Base-by-base conservation (phyloP, 2,113 vertebrate genomes). In the Orycteropus afer region DNA sequence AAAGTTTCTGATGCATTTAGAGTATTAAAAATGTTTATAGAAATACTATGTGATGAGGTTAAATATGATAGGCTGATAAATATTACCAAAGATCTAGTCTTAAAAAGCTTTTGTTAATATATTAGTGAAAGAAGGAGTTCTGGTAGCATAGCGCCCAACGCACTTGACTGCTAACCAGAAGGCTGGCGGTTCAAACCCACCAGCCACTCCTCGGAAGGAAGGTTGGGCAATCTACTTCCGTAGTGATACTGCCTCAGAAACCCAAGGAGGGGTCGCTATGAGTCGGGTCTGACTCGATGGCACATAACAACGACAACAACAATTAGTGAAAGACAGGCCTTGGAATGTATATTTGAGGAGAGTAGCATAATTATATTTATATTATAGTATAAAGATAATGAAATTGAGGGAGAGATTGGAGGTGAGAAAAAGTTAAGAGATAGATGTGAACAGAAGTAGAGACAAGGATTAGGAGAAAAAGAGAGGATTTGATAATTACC, bases 31-130 rank as follows among this genome's bases (percentile, higher is more conserved):
- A 32, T 85, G 14, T 61, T 65, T 76, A 86, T 22, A 55, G 42
- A 82, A 76, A 7, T 78, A 45, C 32, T 90, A 47, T 40, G 78
- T 57, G 25, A 37, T 67, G 25, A 78, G 27, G 25, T 86, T 89
- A 91, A 91, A 93, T 61, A n/a, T n/a, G 11, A n/a, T 2, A 95
- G 14, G 22, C 7, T 90, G 32, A 34, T 74, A 63, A 93, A 86
- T 42, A 69, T 83, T 67, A 71, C 34, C 29, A 67, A 63, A 47
- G 2, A 86, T 82, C 49, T n/a, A 61, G 74, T 85, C 34, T 83
- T 85, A 79, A 83, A 47, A 18, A 40, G 2, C 53, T 76, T 90
- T 92, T 92, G 4, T 57, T 84, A 42, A 15, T 53, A 10, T 88
- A 63, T 51, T 9, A 89, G 34, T 45, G 11, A 76, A 93, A 81